A percentile compares a stretch with the other conserved stretches of the same genome.
phyloP scores from a whole-genome alignment of 2,113 vertebrate genomes.

The Propithecus coquereli region DNA sequence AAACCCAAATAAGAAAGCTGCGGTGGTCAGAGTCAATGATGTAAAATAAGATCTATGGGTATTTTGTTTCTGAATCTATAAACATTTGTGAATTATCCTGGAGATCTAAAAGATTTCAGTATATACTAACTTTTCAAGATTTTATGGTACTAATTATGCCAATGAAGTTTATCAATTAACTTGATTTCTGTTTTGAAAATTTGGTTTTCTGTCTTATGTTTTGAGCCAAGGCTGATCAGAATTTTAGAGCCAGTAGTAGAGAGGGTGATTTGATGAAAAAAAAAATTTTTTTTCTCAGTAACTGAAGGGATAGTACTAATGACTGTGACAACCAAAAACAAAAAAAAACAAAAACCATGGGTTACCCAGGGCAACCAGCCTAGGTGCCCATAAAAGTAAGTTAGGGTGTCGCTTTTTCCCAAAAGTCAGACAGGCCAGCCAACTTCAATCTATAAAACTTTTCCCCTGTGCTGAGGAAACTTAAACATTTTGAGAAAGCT shows the following conservation, averaged over 20 bases:
- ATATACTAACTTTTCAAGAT: not conserved
- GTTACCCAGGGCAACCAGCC: not conserved
- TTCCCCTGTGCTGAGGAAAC: not conserved
- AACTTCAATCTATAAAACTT: not conserved
- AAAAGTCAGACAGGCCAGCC: not conserved
- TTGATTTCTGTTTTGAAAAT: not conserved
- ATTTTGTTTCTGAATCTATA: slow-evolving; percentile 20
- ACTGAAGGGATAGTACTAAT: not conserved
- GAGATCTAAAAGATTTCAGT: not conserved
- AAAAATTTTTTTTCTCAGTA: not conserved
- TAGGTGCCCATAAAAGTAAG: not conserved
- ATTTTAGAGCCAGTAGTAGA: not conserved
- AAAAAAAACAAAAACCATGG: not conserved
- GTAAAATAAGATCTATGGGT: not conserved
- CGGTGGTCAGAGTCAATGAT: not conserved
- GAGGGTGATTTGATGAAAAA: not conserved
- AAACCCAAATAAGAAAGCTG: slow-evolving; percentile 13
- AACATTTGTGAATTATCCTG: slow-evolving; percentile 13
- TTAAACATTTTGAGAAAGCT: not conserved
- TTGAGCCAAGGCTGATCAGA: not conserved
- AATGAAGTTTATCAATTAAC: not conserved
- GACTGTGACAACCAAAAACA: not conserved
- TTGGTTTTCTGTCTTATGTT: not conserved
- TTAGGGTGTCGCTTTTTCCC: not conserved
- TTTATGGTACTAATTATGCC: not conserved